Evolutionary conservation across 35 echinoderm and acorn worm species (phyloP).

Genomic region (Strongylocentrotus purpuratus): DNA sequence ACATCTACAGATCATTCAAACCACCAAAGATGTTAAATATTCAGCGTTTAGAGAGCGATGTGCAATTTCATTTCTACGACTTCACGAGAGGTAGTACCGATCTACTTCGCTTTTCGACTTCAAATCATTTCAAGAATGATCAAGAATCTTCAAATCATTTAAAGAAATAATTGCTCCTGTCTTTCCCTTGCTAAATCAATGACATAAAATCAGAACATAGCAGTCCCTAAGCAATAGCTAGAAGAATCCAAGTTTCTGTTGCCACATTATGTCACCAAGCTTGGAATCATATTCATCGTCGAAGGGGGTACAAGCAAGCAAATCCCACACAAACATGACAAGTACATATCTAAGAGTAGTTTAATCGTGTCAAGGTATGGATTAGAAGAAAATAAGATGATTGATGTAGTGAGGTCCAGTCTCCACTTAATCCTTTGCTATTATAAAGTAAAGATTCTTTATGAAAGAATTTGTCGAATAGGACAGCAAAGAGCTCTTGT

Average conservation of each 20-base stretch:
- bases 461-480: background rate
- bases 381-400: background rate
- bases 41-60: too few species aligned
- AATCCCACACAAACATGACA: background rate
- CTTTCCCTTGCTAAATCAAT: background rate
- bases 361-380: background rate
- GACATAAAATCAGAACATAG: background rate
- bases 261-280: background rate
- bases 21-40: background rate
- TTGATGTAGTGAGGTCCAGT: background rate
- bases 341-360: background rate
- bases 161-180: background rate
- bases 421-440: background rate
- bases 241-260: background rate
- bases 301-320: background rate
- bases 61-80: too few species aligned
- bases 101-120: too few species aligned
- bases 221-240: too few species aligned
- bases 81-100: too few species aligned
- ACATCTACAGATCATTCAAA: background rate
- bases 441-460: background rate
- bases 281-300: background rate
- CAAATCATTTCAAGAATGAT: background rate
- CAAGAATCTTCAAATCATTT: background rate
- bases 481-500: background rate